phyloP scores from a whole-genome alignment of 2,113 vertebrate species.

The Coreoperca whiteheadi region DNA sequence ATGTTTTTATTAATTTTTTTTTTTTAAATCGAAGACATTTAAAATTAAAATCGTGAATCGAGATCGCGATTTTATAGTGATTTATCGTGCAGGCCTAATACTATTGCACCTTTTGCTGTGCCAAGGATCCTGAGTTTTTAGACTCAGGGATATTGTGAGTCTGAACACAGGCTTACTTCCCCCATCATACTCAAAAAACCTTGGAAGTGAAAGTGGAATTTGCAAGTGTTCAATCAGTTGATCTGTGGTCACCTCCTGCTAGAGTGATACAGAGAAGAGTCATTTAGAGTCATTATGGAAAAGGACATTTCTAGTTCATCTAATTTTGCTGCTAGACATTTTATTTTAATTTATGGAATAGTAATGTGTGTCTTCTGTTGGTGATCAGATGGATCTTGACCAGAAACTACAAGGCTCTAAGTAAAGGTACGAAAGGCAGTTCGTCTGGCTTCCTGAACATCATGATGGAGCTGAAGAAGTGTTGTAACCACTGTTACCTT shows the following conservation, averaged over 20 bases:
- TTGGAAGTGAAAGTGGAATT: too few species aligned
- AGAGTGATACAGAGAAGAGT: not conserved
- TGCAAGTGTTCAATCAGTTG: too few species aligned
- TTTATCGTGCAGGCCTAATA: too few species aligned
- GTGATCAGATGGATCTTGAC: conserved; percentile 95
- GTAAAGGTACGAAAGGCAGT: conserved; percentile 98
- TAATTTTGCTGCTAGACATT: not conserved
- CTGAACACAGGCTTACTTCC: not conserved
- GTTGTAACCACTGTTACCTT: conserved; percentile 99
- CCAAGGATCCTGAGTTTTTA: not conserved
- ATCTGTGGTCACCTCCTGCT: not conserved
- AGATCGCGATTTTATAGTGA: too few species aligned
- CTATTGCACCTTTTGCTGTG: not conserved
- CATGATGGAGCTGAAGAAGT: conserved; percentile 99
- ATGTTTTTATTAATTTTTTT: too few species aligned
- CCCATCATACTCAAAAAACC: not conserved
- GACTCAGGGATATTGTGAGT: not conserved
- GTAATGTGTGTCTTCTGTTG: not conserved
- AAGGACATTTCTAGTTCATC: not conserved
- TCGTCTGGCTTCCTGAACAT: conserved; percentile 98
- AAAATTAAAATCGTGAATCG: too few species aligned
- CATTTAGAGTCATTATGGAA: not conserved
- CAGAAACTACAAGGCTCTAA: conserved; percentile 98
- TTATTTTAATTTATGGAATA: not conserved
- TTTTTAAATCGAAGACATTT: too few species aligned